phyloP scores from a whole-genome alignment of 2,797 vertebrate species.

The Pipistrellus pygmaeus region DNA sequence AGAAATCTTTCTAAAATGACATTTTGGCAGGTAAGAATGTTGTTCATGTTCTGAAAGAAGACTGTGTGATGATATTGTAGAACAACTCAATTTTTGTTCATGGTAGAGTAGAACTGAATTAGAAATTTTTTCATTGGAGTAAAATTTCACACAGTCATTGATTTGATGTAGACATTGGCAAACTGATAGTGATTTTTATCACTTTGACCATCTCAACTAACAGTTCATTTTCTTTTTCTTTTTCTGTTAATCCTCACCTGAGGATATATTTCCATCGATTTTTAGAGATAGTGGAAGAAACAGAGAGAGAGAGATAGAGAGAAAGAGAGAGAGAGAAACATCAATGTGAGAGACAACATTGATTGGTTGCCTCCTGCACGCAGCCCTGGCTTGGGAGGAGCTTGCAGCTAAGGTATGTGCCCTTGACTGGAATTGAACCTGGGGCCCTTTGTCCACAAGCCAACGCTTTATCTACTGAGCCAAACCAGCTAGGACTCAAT shows the following conservation, averaged over 20 bases:
- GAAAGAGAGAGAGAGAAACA: background rate
- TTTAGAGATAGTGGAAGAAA: background rate
- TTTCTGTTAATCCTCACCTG: background rate
- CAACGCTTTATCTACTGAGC: background rate
- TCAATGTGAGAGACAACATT: background rate
- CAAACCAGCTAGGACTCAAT: background rate
- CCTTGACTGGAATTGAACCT: too few species aligned
- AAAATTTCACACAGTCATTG: conserved; percentile 57
- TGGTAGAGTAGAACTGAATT: conserved; percentile 41
- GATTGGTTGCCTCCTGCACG: background rate
- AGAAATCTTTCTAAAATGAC: conserved; percentile 11
- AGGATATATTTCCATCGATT: background rate
- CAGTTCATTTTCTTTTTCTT: background rate
- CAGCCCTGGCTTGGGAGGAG: background rate
- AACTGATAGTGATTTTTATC: conserved; percentile 48
- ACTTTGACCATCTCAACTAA: background rate
- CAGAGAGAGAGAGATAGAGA: background rate
- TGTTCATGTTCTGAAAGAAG: conserved; percentile 35
- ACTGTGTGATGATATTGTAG: conserved; percentile 26
- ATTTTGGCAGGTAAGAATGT: conserved; percentile 45
- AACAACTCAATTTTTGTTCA: conserved; percentile 40
- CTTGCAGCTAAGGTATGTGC: background rate
- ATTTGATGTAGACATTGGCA: conserved; percentile 36
- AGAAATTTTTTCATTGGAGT: conserved; percentile 16
- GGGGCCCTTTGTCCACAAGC: too few species aligned